Base-by-base conservation (phyloP, 2,113 vertebrate species). In the Gymnorhina tibicen region DNA sequence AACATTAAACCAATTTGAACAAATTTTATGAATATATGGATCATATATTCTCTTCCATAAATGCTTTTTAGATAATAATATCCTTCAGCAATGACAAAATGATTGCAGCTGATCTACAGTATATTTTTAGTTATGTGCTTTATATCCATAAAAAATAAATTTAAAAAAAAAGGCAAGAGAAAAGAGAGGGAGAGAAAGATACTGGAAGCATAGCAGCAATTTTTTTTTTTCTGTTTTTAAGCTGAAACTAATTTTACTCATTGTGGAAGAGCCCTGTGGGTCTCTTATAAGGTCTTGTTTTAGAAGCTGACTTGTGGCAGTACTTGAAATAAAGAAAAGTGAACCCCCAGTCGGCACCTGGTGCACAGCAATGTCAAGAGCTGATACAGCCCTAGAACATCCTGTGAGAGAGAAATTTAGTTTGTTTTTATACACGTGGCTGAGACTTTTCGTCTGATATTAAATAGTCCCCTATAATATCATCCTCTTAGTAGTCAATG, bases 1-100 rank as follows among this genome's bases (percentile, higher is more conserved):
- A 93, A 58, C 47, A 60, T 93, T 93, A 92, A 93, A 94, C n/a
- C 41, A 92, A 95, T 96, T 86, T 92, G 77, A 92, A 96, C 9
- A 88, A 96, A 66, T 96, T 92, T 93, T 93, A 86, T 67, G 26
- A 92, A 96, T 96, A 87, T 91, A 84, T 92, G 88, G 67, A 86
- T 91, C 92, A 72, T 89, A 96, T 96, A 93, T 94, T 91, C 64
- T 87, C 39, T 68, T 92, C 32, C 22, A 77, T 85, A 96, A 96
- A 84, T 89, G 69, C 52, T 78, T 95, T 97, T 87, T 78, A 87
- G 66, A 87, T 89, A 93, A 93, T 95, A 95, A 92, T 95, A 88
- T 95, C 83, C 66, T 85, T 93, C 94, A 94, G 13, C 73, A 96
- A 85, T 92, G 80, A 89, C 41, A 95, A 95, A 95, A 93, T 92